These are phyloP conservation scores for Erpornis zantholeuca DNA, from an alignment of 2,113 vertebrate genomes.

Conservation along the genomic window DNA sequence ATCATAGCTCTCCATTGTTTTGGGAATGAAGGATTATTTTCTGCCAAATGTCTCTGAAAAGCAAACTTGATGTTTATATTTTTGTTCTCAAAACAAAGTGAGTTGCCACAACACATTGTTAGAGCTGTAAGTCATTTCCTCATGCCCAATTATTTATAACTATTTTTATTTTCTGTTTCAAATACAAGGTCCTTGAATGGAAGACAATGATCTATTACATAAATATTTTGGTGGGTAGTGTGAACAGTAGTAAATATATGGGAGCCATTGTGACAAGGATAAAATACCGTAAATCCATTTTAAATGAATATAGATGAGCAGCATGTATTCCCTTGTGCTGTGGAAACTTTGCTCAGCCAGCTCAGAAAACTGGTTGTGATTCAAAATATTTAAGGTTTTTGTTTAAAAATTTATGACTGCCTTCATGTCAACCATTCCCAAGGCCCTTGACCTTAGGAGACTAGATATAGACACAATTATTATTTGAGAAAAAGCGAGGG, in stretches of 20 bases:
- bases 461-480: background rate
- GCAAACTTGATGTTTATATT: background rate
- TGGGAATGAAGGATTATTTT: background rate
- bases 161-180: conserved; percentile 11
- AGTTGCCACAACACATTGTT: background rate
- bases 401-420: background rate
- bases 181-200: conserved; percentile 19
- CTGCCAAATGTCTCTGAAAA: conserved; percentile 4
- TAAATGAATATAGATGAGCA: conserved; percentile 2
- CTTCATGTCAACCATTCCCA: background rate
- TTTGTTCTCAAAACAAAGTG: background rate
- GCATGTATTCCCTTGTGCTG: background rate
- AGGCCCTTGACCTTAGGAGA: background rate
- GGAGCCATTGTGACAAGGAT: background rate
- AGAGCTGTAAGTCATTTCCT: background rate
- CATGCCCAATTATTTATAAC: background rate
- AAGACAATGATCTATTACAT: conserved; percentile 17
- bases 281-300: conserved; percentile 26
- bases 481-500: background rate
- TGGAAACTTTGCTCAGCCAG: background rate
- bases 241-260: background rate
- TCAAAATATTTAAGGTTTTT: background rate
- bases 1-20: conserved; percentile 4
- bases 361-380: background rate
- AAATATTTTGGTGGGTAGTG: background rate